A percentile compares a stretch with the other conserved stretches of the same genome.
phyloP scores from a whole-genome alignment of 2,888 invertebrate genomes.

The Himalopsyche kuldschensis region DNA sequence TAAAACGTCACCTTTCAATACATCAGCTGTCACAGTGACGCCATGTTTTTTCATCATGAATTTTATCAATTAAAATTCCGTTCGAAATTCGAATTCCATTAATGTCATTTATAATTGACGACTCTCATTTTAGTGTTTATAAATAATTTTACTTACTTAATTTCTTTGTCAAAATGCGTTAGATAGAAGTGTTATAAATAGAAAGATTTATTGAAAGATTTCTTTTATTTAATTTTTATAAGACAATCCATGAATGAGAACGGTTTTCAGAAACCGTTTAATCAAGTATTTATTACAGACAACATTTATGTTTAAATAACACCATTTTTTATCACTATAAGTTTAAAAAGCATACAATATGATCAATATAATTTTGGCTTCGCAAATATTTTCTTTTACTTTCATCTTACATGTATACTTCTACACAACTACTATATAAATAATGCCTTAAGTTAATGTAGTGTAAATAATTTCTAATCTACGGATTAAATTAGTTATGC shows the following conservation, averaged over 20 bases:
- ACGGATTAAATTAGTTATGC: neutral
- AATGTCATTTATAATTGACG: neutral
- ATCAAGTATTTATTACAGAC: neutral
- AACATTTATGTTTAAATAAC: neutral
- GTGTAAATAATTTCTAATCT: neutral
- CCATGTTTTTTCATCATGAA: neutral
- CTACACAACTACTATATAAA: neutral
- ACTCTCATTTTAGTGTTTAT: neutral
- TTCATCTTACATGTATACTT: neutral
- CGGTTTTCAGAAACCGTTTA: neutral
- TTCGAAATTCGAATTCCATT: neutral
- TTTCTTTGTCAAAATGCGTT: neutral
- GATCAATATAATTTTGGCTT: neutral
- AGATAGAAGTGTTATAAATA: neutral
- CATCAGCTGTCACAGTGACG: neutral
- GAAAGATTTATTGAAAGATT: neutral
- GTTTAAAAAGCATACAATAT: neutral
- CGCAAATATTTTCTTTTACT: neutral
- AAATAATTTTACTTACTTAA: neutral
- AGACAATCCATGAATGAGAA: neutral
- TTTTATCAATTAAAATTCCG: neutral
- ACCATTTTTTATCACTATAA: neutral
- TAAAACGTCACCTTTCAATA: neutral
- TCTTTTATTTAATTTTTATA: neutral
- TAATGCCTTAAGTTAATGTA: neutral